Percentiles rank a stretch among this genome's conserved stretches.
Conservation (phyloP, 2,888 invertebrate genomes). For the Diaprepes abbreviatus region DNA sequence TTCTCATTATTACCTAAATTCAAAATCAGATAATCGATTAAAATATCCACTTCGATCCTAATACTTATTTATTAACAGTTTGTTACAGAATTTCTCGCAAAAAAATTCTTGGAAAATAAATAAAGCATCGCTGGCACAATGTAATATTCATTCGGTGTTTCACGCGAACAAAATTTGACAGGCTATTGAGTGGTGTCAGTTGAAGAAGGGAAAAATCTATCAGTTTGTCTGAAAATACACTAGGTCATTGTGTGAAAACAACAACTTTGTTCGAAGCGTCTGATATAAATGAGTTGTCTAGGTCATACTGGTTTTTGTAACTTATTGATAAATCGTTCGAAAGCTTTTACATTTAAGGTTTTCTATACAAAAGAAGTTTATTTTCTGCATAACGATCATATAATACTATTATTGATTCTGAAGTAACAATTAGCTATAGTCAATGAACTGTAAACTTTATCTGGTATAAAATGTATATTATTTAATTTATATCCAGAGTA, state of each 20-base stretch:
- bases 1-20: too few relatives aligned
- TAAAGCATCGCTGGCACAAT: neutral
- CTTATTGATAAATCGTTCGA: neutral
- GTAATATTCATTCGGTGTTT: slow-evolving; percentile 8
- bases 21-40: too few relatives aligned
- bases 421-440: too few relatives aligned
- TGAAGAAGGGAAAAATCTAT: neutral
- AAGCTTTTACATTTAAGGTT: neutral
- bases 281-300: slow-evolving; percentile 19
- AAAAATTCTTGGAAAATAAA: neutral
- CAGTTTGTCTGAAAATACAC: slow-evolving; percentile 16
- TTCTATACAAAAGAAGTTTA: neutral
- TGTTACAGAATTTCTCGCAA: too few relatives aligned
- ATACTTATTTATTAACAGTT: too few relatives aligned
- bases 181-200: slow-evolving; percentile 8
- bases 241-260: slow-evolving; percentile 19
- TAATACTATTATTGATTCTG: too few relatives aligned
- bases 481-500: too few relatives aligned
- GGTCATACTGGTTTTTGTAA: neutral
- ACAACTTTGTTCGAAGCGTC: slow-evolving; percentile 6
- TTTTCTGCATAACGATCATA: too few relatives aligned
- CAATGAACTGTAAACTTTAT: too few relatives aligned
- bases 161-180: slow-evolving; percentile 19
- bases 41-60: too few relatives aligned
- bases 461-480: too few relatives aligned